phyloP scores from a whole-genome alignment of 2,888 invertebrate genomes.

The Stegana nigrithorax region DNA sequence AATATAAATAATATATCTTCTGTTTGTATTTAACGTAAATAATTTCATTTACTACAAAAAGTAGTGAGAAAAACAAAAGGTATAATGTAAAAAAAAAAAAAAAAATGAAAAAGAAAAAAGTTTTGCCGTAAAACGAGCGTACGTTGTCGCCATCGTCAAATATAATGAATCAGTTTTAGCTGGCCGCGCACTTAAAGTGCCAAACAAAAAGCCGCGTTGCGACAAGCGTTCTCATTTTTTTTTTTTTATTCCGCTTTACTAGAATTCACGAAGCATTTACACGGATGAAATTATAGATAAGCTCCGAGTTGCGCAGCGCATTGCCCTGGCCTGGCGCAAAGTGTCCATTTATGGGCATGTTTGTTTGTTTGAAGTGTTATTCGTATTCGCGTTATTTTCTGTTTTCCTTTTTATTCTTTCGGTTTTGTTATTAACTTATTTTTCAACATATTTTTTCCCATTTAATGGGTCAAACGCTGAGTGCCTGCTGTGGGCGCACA shows the following conservation, averaged over 20 bases:
- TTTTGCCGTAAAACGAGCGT: background rate
- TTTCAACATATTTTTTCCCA: background rate
- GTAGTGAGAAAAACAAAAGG: too few relatives aligned
- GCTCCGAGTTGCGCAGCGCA: background rate
- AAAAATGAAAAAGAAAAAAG: background rate
- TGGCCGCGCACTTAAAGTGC: conserved; percentile 1
- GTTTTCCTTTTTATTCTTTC: too few relatives aligned
- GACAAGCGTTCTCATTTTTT: too few relatives aligned
- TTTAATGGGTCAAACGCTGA: conserved; percentile 59
- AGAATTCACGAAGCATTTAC: too few relatives aligned
- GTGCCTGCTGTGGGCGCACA: conserved; percentile 56
- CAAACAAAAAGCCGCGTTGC: background rate
- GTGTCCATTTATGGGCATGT: background rate
- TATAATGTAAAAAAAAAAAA: too few relatives aligned
- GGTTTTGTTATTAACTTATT: too few relatives aligned
- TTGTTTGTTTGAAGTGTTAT: too few relatives aligned
- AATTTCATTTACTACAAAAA: background rate
- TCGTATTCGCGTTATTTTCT: too few relatives aligned
- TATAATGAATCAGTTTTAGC: conserved; percentile 4
- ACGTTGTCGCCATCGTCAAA: conserved; percentile 5
- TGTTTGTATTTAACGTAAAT: too few relatives aligned
- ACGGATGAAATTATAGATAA: background rate
- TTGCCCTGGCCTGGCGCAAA: background rate
- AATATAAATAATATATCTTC: background rate
- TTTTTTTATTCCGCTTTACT: too few relatives aligned